Base-by-base conservation (phyloP, 2,797 vertebrate genomes). In the Melanotaenia pygmaea region DNA sequence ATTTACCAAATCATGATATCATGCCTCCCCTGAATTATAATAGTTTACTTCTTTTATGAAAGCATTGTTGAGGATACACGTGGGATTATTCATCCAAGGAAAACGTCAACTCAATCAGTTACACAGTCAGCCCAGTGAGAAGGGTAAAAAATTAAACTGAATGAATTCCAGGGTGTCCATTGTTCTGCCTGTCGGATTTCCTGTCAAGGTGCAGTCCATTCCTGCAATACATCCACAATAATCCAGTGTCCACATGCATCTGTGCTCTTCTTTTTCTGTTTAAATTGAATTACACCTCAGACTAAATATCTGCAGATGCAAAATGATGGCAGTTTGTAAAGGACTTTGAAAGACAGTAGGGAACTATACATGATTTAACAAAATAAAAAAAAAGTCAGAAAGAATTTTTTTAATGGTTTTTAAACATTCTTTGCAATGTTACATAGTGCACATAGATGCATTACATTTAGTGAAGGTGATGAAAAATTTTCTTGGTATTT, bases 131-230 rank as follows among this genome's bases (percentile, higher is more conserved):
- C 66, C 4, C n/a, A 18, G 37, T 47, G 30, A 63, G 9, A 2
- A 62, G 70, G n/a, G 69, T 72, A 28, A 7, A 83, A 88, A 79
- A 65, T 63, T 43, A 77, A 76, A 37, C 32, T 72, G 83, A 80
- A 74, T 3, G 59, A 67, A 64, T 81, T 51, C 32, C 59, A 59
- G 65, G 20, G 69, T 65, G 56, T 54, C 43, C 59, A 38, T 63
- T 81, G 77, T 80, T 83, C 72, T 81, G 77, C 82, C 68, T 76
- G 77, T 76, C 80, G 76, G 6, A 34, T 34, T 51, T 56, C 72
- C 45, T 72, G 35, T 40, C 12, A 61, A 12, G 30, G 11, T 63
- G 40, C 74, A 71, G 77, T 83, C 76, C 32, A 72, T 74, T 74
- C 4, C 59, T 76, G 74, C 80, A 63, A 70, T 43, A 45, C 73